Evolutionary conservation across 2,113 vertebrate species (phyloP).

Genomic region (Climacteris rufus): DNA sequence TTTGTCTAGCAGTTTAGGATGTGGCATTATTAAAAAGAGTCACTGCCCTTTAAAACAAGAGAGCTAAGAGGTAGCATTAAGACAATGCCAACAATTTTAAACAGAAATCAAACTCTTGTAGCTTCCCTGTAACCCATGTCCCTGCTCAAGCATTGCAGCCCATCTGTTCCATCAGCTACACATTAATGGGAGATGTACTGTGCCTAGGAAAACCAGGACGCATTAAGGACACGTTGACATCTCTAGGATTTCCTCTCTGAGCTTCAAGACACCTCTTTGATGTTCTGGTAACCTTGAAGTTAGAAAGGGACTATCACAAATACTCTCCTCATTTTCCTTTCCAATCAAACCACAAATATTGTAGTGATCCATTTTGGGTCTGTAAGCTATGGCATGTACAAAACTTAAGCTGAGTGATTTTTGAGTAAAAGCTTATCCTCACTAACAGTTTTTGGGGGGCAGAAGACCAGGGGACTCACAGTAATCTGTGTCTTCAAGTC

Average conservation of each 20-base stretch:
- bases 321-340: neutral
- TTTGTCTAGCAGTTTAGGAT: neutral
- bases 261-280: rapidly evolving
- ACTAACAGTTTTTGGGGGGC: neutral
- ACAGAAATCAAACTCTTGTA: neutral
- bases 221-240: neutral
- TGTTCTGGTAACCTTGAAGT: neutral
- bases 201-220: neutral
- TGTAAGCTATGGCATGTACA: neutral
- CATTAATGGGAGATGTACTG: neutral
- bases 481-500: neutral
- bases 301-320: neutral
- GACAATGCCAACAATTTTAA: neutral
- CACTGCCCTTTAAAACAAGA: neutral
- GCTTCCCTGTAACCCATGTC: neutral
- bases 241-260: neutral
- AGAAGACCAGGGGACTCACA: neutral
- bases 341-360: neutral
- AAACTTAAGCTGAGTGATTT: neutral
- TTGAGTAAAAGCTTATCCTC: neutral
- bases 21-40: neutral
- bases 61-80: neutral
- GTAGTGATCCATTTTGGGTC: neutral
- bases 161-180: neutral
- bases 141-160: neutral